Conservation (phyloP, 2,888 invertebrate species). For the Zhuqinia jingwanae region DNA sequence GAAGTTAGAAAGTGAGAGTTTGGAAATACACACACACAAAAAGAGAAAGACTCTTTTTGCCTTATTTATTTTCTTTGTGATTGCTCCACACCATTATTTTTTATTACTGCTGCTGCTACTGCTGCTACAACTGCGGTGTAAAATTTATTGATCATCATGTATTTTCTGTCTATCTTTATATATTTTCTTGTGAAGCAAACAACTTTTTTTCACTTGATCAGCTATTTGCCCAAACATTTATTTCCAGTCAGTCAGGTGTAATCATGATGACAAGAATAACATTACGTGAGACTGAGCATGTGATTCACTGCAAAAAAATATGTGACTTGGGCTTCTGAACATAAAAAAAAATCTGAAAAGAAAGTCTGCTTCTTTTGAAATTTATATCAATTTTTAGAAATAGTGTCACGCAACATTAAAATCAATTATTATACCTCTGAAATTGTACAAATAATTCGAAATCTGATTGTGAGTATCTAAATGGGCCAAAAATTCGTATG, state of each 20-base stretch:
- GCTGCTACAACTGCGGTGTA: no score
- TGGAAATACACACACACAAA: constrained; percentile 26
- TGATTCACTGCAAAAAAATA: neutral
- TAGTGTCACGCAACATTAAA: no score
- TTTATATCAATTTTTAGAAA: no score
- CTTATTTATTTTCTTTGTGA: neutral
- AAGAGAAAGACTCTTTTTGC: no score
- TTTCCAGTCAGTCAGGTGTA: constrained; percentile 15
- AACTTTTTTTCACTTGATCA: constrained; percentile 40
- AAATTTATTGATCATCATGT: constrained; percentile 19
- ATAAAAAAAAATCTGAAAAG: no score
- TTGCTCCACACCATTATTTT: no score
- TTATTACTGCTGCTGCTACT: no score
- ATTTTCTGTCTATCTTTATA: neutral
- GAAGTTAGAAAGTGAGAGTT: neutral
- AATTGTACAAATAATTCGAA: no score
- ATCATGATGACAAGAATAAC: constrained; percentile 23
- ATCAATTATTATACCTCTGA: no score
- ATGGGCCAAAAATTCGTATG: no score
- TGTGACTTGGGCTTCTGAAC: neutral
- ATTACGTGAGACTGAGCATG: neutral
- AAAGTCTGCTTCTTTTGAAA: no score
- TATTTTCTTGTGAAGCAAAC: constrained; percentile 8
- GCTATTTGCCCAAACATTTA: neutral
- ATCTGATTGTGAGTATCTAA: no score